Percentiles rank a stretch among this genome's conserved stretches.
Evolutionary conservation across 2,113 vertebrate species (phyloP).

Genomic region (Bos indicus): DNA sequence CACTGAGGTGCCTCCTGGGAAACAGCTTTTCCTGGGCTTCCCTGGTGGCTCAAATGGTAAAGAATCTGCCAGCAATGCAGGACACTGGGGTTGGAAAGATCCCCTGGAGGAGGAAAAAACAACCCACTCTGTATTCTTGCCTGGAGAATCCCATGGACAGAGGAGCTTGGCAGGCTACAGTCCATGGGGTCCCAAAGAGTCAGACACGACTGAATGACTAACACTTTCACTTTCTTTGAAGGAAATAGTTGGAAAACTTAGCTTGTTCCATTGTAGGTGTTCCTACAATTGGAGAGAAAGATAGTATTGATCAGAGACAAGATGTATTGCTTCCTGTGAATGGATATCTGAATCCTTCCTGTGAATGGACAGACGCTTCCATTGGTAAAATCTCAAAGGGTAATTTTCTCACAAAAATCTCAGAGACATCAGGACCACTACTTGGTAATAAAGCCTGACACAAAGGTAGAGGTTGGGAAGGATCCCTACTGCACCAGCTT

Average conservation of each 20-base stretch:
- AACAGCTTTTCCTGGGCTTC: not conserved
- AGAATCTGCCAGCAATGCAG: not conserved
- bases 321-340: not conserved
- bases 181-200: not conserved
- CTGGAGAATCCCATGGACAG: not conserved
- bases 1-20: not conserved
- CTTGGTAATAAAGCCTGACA: not conserved
- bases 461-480: not conserved
- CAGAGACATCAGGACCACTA: not conserved
- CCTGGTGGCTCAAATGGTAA: not conserved
- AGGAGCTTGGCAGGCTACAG: not conserved
- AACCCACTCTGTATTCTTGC: not conserved
- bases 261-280: not conserved
- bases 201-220: accelerated
- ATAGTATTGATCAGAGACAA: not conserved
- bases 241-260: not conserved
- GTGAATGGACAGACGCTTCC: not conserved
- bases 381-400: not conserved
- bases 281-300: not conserved
- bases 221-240: not conserved
- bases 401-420: not conserved
- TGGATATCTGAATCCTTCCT: not conserved
- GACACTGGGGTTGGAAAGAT: not conserved
- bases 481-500: not conserved
- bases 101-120: not conserved